Evolutionary conservation across 2,888 invertebrate genomes (phyloP).

Genomic region (Caenorhabditis wallacei): DNA sequence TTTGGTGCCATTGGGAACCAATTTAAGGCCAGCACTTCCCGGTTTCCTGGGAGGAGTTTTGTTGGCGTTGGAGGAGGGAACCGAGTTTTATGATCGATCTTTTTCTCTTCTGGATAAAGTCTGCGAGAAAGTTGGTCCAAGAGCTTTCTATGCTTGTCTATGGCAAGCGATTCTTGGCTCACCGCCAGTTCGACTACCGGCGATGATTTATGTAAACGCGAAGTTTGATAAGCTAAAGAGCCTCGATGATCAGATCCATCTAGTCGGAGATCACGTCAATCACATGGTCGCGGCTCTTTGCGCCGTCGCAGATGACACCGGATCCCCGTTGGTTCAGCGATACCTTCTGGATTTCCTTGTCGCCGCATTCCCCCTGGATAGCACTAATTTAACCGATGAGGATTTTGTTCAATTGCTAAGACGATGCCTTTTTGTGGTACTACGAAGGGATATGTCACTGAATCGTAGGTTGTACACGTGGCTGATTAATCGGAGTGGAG

Average conservation of each 20-base stretch:
- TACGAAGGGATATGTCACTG: conserved; percentile 92
- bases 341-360: conserved; percentile 91
- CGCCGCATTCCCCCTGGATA: conserved; percentile 91
- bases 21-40: conserved; percentile 90
- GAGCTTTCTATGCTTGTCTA: conserved; percentile 91
- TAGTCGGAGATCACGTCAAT: conserved; percentile 91
- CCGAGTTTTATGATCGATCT: conserved; percentile 81
- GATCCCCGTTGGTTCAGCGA: conserved; percentile 89
- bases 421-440: conserved; percentile 86
- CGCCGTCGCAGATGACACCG: conserved; percentile 88
- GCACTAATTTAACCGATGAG: conserved; percentile 85
- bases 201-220: conserved; percentile 89
- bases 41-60: conserved; percentile 93
- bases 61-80: conserved; percentile 87
- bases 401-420: conserved; percentile 80
- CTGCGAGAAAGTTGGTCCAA: conserved; percentile 87
- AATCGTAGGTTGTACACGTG: conserved; percentile 92
- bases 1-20: conserved; percentile 90
- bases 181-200: conserved; percentile 90
- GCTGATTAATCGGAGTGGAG: conserved; percentile 85
- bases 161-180: conserved; percentile 91
- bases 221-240: conserved; percentile 90
- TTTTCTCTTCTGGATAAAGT: conserved; percentile 77
- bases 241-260: conserved; percentile 90
- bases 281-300: conserved; percentile 91